Percentiles rank a stretch among this genome's conserved stretches.
Conservation (phyloP, 2,888 invertebrate genomes). For the Ganaspis brasiliensis region DNA sequence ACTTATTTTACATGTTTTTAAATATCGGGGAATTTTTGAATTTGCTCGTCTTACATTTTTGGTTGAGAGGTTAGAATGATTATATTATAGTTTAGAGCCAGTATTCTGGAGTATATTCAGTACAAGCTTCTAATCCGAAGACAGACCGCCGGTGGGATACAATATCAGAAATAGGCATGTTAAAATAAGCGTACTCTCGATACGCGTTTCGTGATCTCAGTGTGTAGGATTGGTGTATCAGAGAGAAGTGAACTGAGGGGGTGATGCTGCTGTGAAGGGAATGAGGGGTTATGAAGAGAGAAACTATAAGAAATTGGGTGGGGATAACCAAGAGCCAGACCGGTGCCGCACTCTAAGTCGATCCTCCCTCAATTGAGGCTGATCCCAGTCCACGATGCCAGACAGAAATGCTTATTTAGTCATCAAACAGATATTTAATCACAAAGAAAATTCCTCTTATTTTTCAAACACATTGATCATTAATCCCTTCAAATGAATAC, state of each 20-base stretch:
- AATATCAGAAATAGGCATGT: constrained; percentile 75
- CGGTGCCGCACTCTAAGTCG: constrained; percentile 59
- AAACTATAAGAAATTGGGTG: constrained; percentile 49
- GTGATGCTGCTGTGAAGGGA: constrained; percentile 15
- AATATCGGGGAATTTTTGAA: too few species aligned
- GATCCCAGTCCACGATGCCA: constrained; percentile 36
- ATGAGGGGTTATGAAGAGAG: constrained; percentile 26
- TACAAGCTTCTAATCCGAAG: constrained; percentile 72
- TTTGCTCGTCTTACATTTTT: too few species aligned
- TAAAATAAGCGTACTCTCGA: constrained; percentile 72
- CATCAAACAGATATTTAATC: constrained; percentile 14
- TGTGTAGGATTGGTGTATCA: constrained; percentile 52
- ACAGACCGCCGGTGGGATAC: constrained; percentile 67
- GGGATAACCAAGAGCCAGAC: constrained; percentile 59
- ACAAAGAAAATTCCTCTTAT: neutral
- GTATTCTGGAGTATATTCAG: constrained; percentile 44
- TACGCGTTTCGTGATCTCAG: constrained; percentile 63
- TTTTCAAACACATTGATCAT: neutral
- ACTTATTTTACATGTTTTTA: too few species aligned
- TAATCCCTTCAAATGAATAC: too few species aligned
- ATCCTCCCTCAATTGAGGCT: constrained; percentile 64
- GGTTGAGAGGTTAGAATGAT: too few species aligned
- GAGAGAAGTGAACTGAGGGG: constrained; percentile 49
- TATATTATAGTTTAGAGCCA: neutral
- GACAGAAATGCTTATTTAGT: constrained; percentile 24